phyloP scores from a whole-genome alignment of 2,113 vertebrate genomes.

The Hydrolagus affinis region DNA sequence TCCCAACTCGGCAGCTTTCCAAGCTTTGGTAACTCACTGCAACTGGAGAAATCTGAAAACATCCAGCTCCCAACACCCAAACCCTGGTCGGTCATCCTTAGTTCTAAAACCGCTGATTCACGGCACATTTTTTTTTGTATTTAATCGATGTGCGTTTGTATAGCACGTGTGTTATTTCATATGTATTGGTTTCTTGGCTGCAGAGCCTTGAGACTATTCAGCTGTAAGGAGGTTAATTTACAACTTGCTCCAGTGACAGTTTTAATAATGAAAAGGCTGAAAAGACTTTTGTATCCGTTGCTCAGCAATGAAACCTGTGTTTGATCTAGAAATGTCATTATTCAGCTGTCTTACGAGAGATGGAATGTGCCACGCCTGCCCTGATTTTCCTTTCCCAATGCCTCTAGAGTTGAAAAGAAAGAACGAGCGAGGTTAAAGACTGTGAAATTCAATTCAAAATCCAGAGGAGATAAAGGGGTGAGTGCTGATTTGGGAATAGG shows the following conservation, averaged over 20 bases:
- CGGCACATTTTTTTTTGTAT: background rate
- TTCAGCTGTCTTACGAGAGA: background rate
- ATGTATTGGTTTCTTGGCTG: background rate
- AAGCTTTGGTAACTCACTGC: background rate
- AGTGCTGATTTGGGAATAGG: constrained; percentile 47
- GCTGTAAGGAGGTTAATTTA: constrained; percentile 1
- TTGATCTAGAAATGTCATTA: background rate
- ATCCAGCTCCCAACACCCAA: background rate
- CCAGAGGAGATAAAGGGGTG: constrained; percentile 87
- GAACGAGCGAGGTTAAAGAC: constrained; percentile 93
- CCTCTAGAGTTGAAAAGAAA: constrained; percentile 86
- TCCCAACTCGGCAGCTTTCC: no score
- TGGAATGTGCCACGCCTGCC: background rate
- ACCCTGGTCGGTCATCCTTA: background rate
- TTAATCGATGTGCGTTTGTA: background rate
- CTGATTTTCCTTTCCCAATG: constrained; percentile 34
- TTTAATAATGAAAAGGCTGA: background rate
- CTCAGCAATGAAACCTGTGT: background rate
- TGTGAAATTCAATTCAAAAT: constrained; percentile 94
- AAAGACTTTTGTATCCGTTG: background rate
- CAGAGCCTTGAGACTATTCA: background rate
- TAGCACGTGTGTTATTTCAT: no score
- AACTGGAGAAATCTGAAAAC: background rate
- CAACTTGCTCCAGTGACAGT: background rate
- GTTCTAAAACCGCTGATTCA: no score